These are phyloP conservation scores for Xestia c-nigrum DNA, from an alignment of 2,888 invertebrate genomes.

Conservation along the genomic window DNA sequence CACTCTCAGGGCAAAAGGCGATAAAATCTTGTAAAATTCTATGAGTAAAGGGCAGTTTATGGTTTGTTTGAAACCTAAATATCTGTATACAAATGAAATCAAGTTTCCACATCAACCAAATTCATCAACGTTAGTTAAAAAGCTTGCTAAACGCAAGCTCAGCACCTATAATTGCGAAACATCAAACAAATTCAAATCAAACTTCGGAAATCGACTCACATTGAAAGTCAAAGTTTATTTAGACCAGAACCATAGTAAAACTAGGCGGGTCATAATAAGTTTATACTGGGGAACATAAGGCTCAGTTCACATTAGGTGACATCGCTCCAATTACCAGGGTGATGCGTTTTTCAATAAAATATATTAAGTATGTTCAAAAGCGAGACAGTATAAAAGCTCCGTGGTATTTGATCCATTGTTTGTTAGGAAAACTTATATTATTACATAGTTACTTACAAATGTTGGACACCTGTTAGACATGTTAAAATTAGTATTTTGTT, in stretches of 20 bases:
- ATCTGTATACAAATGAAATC: constrained; percentile 6
- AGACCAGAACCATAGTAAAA: constrained; percentile 38
- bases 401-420: not conserved
- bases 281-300: constrained; percentile 40
- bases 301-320: constrained; percentile 27
- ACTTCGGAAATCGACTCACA: constrained; percentile 60
- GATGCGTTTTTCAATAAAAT: constrained; percentile 37
- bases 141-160: constrained; percentile 21
- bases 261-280: constrained; percentile 44
- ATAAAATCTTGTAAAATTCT: not conserved
- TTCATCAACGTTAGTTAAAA: constrained; percentile 41
- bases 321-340: constrained; percentile 38
- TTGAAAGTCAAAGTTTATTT: constrained; percentile 56
- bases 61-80: constrained; percentile 5
- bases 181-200: constrained; percentile 62
- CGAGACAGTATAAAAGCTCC: constrained; percentile 12
- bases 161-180: constrained; percentile 44
- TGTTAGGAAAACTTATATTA: not conserved
- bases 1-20: not conserved
- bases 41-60: not conserved
- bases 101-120: constrained; percentile 25
- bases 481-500: too few species aligned
- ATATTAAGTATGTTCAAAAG: constrained; percentile 19
- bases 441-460: too few species aligned
- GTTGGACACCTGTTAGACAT: too few species aligned